Percentiles rank a stretch among this genome's conserved stretches.
Evolutionary conservation across 2,113 vertebrate genomes (phyloP).

Genomic region (Melanocharis versteri): DNA sequence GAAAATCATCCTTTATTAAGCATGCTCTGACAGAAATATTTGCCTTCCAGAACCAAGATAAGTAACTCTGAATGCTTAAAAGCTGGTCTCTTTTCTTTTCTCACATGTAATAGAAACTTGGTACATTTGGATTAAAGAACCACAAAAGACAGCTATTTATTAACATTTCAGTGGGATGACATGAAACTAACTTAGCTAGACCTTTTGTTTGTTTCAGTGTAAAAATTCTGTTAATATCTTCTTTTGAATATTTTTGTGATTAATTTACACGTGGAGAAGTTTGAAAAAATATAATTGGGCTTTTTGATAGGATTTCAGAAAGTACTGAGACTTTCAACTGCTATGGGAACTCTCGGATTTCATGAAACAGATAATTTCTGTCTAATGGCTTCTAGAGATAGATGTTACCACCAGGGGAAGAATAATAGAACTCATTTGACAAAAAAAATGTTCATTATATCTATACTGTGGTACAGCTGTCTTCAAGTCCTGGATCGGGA

Average conservation of each 20-base stretch:
- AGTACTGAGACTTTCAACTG: background rate
- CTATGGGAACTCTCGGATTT: background rate
- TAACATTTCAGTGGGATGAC: background rate
- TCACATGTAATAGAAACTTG: background rate
- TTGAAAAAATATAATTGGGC: background rate
- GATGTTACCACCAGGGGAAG: background rate
- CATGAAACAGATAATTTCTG: background rate
- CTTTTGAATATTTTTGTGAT: background rate
- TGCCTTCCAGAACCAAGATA: background rate
- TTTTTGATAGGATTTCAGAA: background rate
- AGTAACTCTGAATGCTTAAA: background rate
- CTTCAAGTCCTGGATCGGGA: background rate
- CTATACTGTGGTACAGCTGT: background rate
- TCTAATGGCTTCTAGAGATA: background rate
- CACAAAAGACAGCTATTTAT: background rate
- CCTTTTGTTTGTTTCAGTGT: background rate
- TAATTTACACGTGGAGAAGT: background rate
- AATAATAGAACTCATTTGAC: background rate
- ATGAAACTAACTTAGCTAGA: background rate
- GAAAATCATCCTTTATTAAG: background rate
- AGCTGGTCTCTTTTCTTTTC: background rate
- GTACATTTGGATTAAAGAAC: background rate
- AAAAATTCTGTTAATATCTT: background rate
- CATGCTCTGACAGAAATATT: background rate
- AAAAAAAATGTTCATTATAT: fast-evolving